Base-by-base conservation (phyloP, 1,140 invertebrate genomes). In the Macrocentrus cingulum region DNA sequence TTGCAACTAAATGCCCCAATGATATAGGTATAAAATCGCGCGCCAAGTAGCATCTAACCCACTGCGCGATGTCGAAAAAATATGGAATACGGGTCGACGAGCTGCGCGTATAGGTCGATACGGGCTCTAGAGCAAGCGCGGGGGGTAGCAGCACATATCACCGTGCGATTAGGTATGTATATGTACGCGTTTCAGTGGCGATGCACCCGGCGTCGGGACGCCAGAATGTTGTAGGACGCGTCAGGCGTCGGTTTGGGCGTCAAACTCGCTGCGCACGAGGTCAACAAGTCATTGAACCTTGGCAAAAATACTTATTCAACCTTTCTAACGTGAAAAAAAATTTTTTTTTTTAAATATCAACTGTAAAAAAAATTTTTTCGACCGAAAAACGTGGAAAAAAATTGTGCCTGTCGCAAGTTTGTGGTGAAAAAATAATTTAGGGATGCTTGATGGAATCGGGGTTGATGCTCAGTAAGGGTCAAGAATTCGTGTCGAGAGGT, bases 381-480 rank as follows among this genome's bases (percentile, higher is more conserved):
- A n/a, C n/a, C n/a, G n/a, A n/a, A n/a, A n/a, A n/a, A n/a, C n/a
- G n/a, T n/a, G n/a, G n/a, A n/a, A n/a, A n/a, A n/a, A n/a, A n/a
- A n/a, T n/a, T n/a, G n/a, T n/a, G n/a, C n/a, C n/a, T n/a, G n/a
- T n/a, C n/a, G n/a, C n/a, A n/a, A n/a, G n/a, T n/a, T n/a, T n/a
- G n/a, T n/a, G n/a, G n/a, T n/a, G n/a, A n/a, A n/a, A n/a, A n/a
- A n/a, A n/a, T n/a, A n/a, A n/a, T n/a, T n/a, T 9, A 23, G 45
- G 34, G 55, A 23, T 36, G 46, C 11, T 16, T n/a, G n/a, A 34
- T 18, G 13, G 46, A 15, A 56, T 37, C 44, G 55, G 55, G 55
- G 55, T 48, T 50, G 51, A 19, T 23, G 45, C 46, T 57, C 55
- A 57, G 55, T 57, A 57, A 46, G 55, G 55, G 55, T 57, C 46